Conservation (phyloP, 2,797 vertebrate species). For the Onychomys torridus region DNA sequence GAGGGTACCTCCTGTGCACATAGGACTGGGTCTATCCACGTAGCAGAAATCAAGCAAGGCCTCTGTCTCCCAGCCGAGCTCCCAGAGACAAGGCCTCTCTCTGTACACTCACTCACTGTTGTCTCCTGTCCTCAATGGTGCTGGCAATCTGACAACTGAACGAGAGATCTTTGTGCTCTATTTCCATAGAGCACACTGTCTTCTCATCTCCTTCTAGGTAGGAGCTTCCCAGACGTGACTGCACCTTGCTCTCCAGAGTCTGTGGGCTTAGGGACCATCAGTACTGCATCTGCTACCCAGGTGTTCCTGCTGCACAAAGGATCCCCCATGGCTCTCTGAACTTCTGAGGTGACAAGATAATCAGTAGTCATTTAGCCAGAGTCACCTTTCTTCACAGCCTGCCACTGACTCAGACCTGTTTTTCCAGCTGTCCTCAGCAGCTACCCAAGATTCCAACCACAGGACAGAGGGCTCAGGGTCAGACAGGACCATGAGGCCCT, state of each 20-base stretch:
- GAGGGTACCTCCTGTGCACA: neutral
- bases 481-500: constrained; percentile 19
- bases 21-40: neutral
- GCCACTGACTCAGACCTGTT: constrained; percentile 13
- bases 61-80: neutral
- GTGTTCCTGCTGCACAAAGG: neutral
- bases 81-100: neutral
- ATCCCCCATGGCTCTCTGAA: neutral
- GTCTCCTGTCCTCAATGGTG: neutral
- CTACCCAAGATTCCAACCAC: constrained; percentile 44
- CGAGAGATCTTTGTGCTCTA: neutral
- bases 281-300: neutral
- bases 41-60: neutral
- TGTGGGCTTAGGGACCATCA: neutral
- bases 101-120: neutral
- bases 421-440: neutral
- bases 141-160: neutral
- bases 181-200: neutral
- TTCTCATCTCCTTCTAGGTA: neutral
- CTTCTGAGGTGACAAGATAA: constrained; percentile 7
- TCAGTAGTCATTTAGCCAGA: neutral
- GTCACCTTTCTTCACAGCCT: constrained; percentile 27
- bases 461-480: constrained; percentile 15
- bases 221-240: neutral
- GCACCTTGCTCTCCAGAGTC: neutral